phyloP scores from a whole-genome alignment of 2,113 vertebrate species.

The Blennius ocellaris region DNA sequence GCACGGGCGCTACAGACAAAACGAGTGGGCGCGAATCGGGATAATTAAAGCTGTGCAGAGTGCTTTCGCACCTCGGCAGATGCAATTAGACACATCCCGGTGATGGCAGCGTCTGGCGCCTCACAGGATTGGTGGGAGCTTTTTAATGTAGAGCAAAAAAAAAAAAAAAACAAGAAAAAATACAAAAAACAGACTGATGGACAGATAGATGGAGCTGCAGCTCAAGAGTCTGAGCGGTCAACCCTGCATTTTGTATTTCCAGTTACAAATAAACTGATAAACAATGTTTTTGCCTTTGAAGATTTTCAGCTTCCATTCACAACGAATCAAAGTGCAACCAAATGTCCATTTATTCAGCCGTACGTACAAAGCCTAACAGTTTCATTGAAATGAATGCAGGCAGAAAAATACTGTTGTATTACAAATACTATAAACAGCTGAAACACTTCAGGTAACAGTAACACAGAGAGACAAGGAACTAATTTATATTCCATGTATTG shows the following conservation, averaged over 20 bases:
- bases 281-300: conserved; percentile 2
- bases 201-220: background rate
- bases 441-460: background rate
- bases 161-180: too few relatives aligned
- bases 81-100: conserved; percentile 75
- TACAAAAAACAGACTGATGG: background rate
- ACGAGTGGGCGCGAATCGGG: conserved; percentile 59
- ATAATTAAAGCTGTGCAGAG: conserved; percentile 77
- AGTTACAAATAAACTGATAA: background rate
- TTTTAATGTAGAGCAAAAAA: background rate
- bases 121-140: conserved; percentile 20
- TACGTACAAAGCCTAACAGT: background rate
- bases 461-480: background rate
- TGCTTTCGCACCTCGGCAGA: conserved; percentile 74
- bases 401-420: background rate
- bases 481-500: too few relatives aligned
- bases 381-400: background rate
- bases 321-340: background rate
- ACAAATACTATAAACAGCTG: background rate
- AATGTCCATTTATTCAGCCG: background rate
- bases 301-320: conserved; percentile 12
- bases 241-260: background rate
- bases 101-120: conserved; percentile 68
- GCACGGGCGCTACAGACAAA: conserved; percentile 40
- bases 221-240: background rate